phyloP scores from a whole-genome alignment of 2,797 vertebrate genomes.

The Pangasius larnaudii region DNA sequence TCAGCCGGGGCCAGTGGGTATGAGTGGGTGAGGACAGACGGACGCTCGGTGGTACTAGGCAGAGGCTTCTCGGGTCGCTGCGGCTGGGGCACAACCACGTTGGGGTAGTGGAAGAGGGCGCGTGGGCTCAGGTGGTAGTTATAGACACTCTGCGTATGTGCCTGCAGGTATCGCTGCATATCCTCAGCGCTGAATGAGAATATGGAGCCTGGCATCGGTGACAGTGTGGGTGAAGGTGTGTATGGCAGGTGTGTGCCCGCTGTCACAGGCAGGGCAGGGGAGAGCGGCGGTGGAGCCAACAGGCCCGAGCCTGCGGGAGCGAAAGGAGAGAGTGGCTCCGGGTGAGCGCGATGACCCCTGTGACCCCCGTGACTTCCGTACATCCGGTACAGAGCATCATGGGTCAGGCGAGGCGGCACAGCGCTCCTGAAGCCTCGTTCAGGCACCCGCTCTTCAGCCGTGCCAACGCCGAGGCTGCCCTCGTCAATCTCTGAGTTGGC shows the following conservation, averaged over 20 bases:
- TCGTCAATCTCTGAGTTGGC: conserved; percentile 90
- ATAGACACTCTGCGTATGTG: conserved; percentile 91
- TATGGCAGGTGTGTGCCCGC: conserved; percentile 87
- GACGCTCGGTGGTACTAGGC: conserved; percentile 49
- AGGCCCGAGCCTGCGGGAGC: conserved; percentile 76
- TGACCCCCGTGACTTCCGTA: conserved; percentile 72
- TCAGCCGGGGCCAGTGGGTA: conserved; percentile 68
- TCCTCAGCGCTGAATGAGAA: conserved; percentile 94
- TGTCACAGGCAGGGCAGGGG: conserved; percentile 88
- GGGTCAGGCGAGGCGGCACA: conserved; percentile 80
- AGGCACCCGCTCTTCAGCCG: conserved; percentile 57
- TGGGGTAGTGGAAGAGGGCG: conserved; percentile 90
- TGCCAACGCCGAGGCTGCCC: conserved; percentile 60
- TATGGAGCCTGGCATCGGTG: conserved; percentile 89
- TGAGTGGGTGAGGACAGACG: conserved; percentile 60
- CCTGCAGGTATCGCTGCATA: conserved; percentile 94
- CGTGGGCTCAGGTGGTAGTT: conserved; percentile 93
- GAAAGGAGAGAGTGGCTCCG: conserved; percentile 88
- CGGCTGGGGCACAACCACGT: conserved; percentile 87
- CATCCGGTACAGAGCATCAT: conserved; percentile 85
- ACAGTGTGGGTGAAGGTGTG: conserved; percentile 87
- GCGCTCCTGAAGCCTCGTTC: conserved; percentile 70
- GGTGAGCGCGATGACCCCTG: conserved; percentile 79
- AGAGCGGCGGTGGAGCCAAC: conserved; percentile 85
- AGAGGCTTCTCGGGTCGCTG: conserved; percentile 75